Percentiles rank a stretch among this genome's conserved stretches.
phyloP scores from a whole-genome alignment of 2,797 vertebrate genomes.

The Ptychobarbus kaznakovi region DNA sequence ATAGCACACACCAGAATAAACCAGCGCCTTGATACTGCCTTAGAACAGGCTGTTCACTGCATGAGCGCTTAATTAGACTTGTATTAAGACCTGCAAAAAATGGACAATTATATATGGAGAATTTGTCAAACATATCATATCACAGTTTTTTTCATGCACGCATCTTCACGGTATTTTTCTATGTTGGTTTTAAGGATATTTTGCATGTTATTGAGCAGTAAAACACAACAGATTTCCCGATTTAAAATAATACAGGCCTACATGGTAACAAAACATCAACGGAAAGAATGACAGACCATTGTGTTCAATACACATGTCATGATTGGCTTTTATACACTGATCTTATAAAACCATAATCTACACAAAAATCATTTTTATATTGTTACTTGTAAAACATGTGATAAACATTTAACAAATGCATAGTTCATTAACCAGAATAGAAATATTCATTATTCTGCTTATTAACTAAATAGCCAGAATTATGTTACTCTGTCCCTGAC shows the following conservation, averaged over 20 bases:
- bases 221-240: no score
- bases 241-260: no score
- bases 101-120: no score
- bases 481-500: no score
- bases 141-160: not conserved
- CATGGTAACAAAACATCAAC: no score
- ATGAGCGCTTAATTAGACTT: not conserved
- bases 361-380: not conserved
- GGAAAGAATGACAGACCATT: no score
- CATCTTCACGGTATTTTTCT: no score
- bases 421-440: not conserved
- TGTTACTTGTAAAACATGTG: no score
- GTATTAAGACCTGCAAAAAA: not conserved
- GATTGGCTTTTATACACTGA: not conserved
- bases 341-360: not conserved
- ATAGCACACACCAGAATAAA: constrained; percentile 3
- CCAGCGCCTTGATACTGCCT: not conserved
- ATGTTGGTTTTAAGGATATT: no score
- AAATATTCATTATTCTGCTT: not conserved
- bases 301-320: not conserved
- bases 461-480: not conserved
- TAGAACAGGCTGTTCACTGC: not conserved
- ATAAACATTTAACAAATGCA: not conserved
- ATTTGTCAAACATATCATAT: not conserved
- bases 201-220: no score